Evolutionary conservation across 2,113 vertebrate genomes (phyloP), one percentile per base, ranked within the genome.

Genomic region (Trematocara zebra): DNA sequence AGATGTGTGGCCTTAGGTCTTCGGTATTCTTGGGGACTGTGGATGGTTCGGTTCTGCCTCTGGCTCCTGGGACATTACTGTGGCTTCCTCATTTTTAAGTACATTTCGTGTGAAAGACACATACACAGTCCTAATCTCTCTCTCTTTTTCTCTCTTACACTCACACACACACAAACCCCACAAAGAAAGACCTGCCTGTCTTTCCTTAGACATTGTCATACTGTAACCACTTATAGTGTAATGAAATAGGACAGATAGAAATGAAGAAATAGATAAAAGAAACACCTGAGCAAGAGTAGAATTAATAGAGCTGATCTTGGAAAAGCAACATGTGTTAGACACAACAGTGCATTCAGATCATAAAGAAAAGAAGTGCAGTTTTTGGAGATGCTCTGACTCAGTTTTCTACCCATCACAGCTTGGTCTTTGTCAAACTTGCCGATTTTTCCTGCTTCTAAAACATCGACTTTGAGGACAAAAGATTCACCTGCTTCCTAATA

Each of bases 351-450:
- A 5, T 56, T 56, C 53, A 56, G 23, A 56, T 56, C 53, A 56
- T 28, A 56, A 56, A 56, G 11, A 26, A 54, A 54, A 54, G 11
- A 56, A 56, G 20, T 1, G 7, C 23, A 56, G 53, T 26, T 56
- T 56, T 28, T 26, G 23, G 53, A 56, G 23, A 54, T 54, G 20
- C 52, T 23, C 20, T 54, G 52, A 54, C 52, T 54, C 52, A 54
- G 2, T 54, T 23, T 23, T 0, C 52, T 23, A 1, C 10, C 52
- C 11, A 54, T 7, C 52, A 0, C 20, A 23, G 20, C 52, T 26
- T 0, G 6, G 53, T 7, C 20, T 12, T 54, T 23, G 11, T 54
- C 52, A 54, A 54, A 54, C 52, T 7, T 2, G 2, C 20, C 0
- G 2, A 1, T 56, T 56, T 56, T 28, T 56, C 54, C 54, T 56